Evolutionary conservation across 2,113 vertebrate species (phyloP).

Genomic region (Rhinolophus sinicus): DNA sequence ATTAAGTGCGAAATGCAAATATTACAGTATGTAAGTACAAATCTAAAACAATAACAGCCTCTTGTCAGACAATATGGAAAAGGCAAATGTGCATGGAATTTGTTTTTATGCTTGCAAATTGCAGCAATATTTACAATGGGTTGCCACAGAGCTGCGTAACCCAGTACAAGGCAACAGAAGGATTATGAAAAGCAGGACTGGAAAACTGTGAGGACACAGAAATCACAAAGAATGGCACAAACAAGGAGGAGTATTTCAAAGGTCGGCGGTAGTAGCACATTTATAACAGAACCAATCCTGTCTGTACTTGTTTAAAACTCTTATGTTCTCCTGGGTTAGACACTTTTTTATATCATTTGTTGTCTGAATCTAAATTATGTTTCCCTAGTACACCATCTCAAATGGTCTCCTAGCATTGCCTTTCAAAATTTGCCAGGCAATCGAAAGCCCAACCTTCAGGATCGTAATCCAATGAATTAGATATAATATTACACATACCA

Average conservation of each 20-base stretch:
- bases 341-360: neutral
- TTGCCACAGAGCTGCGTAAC: constrained; percentile 62
- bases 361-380: neutral
- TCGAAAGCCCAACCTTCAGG: neutral
- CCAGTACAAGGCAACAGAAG: constrained; percentile 38
- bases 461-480: neutral
- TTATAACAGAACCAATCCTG: neutral
- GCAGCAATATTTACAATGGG: constrained; percentile 70
- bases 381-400: neutral
- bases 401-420: neutral
- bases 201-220: constrained; percentile 44
- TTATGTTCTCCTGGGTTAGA: neutral
- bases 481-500: neutral
- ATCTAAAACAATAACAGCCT: constrained; percentile 74
- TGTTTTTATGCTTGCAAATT: constrained; percentile 76
- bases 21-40: constrained; percentile 67
- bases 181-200: constrained; percentile 41
- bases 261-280: constrained; percentile 33
- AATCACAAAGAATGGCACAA: neutral
- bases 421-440: neutral
- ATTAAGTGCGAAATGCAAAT: constrained; percentile 75
- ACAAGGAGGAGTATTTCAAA: constrained; percentile 65
- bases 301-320: neutral
- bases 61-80: constrained; percentile 74
- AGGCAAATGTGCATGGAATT: constrained; percentile 56